Evolutionary conservation across 2,113 vertebrate genomes (phyloP).

Genomic region (Ammodytes marinus): DNA sequence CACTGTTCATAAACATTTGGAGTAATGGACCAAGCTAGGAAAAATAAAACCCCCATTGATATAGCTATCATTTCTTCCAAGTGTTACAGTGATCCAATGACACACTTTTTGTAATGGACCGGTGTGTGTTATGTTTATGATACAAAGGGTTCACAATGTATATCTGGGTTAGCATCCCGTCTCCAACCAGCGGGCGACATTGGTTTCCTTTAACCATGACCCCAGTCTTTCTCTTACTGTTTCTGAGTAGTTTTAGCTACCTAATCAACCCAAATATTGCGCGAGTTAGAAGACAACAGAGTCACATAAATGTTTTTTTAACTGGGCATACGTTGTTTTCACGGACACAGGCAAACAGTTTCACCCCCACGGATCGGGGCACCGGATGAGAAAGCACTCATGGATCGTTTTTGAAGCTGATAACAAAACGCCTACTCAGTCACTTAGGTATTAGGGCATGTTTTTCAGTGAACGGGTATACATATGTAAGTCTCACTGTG

Average conservation of each 20-base stretch:
- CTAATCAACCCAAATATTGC: background rate
- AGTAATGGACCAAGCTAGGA: background rate
- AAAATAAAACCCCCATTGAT: background rate
- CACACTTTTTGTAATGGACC: no score
- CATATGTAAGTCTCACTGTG: background rate
- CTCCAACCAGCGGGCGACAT: background rate
- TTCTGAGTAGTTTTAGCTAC: background rate
- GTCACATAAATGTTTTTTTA: background rate
- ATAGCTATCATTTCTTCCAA: background rate
- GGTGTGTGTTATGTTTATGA: slow-evolving; percentile 18
- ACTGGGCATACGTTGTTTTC: background rate
- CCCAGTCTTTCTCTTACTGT: background rate
- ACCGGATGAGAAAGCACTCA: background rate
- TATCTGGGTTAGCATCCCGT: background rate
- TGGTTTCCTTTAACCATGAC: slow-evolving; percentile 4
- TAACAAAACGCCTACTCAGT: background rate
- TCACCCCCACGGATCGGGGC: background rate
- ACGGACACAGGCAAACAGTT: background rate
- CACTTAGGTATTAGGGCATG: background rate
- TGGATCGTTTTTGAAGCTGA: background rate
- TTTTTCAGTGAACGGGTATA: slow-evolving; percentile 11
- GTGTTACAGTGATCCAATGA: background rate
- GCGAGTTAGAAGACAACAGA: background rate
- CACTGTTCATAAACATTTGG: background rate
- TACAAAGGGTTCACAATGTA: background rate